Evolutionary conservation across 2,113 vertebrate species (phyloP), one percentile per base, ranked within the genome.

Genomic region (Pagrus major): DNA sequence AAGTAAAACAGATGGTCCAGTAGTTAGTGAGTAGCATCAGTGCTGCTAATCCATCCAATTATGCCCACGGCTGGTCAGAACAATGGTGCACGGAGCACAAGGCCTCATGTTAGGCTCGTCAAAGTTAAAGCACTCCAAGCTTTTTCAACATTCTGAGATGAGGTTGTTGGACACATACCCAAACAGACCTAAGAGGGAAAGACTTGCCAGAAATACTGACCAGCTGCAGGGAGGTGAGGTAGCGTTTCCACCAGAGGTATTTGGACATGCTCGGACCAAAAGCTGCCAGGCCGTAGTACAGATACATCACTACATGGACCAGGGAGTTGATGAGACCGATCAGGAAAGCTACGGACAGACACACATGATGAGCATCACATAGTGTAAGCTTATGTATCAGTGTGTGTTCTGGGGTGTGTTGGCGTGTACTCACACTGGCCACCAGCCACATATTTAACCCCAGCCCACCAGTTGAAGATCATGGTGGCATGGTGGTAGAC

Each of bases 391-490:
- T 16, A 15, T 61, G 52, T 31, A 20, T 67, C 25, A 3, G 10
- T 29, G n/a, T 37, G 29, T 55, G 25, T 66, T 51, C 27, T 59
- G 9, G 47, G 47, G 47, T 64, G 31, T 6, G 47, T 56, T 39
- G 18, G 25, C 29, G 9, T 23, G 10, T 14, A 87, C 93, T 90
- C 91, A 97, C 96, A 96, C 91, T 96, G 95, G 78, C 94, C 95
- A 44, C 95, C 96, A 2, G 94, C 94, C 60, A 96, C 78, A 0
- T 95, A 96, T 83, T 97, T 97, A 51, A 96, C 85, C 8, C 95
- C 96, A 0, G 75, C 82, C 94, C 95, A 96, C 92, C 95, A 96
- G 90, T 89, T 97, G 88, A 95, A 96, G 81, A 96, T 93, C 95
- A 96, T 94, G 15, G 95, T 95, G 71, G 85, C 88, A 0, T 96